Conservation (phyloP, 2,888 invertebrate genomes). For the Tillus elongatus region DNA sequence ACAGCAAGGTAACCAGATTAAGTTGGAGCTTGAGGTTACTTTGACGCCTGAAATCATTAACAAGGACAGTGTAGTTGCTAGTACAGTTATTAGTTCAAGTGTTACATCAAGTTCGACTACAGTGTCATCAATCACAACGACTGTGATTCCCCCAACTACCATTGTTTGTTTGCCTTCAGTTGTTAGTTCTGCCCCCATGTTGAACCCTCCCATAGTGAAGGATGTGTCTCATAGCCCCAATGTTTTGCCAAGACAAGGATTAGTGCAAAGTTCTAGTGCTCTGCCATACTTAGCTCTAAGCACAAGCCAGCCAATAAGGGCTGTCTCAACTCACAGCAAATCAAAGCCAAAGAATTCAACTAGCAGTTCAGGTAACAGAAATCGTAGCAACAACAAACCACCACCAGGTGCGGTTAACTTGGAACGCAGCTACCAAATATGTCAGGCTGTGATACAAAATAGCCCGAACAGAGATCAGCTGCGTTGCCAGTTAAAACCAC, state of each 20-base stretch:
- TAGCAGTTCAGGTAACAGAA: constrained; percentile 33
- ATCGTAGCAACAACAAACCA: constrained; percentile 57
- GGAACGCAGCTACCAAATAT: constrained; percentile 91
- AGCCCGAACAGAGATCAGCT: constrained; percentile 84
- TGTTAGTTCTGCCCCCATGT: constrained; percentile 33
- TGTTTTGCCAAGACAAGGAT: constrained; percentile 21
- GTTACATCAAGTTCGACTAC: constrained; percentile 26
- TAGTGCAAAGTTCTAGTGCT: constrained; percentile 43
- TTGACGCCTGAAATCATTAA: constrained; percentile 53
- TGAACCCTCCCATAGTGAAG: constrained; percentile 29
- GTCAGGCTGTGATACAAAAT: constrained; percentile 86
- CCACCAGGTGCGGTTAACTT: constrained; percentile 87
- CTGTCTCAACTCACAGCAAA: constrained; percentile 41
- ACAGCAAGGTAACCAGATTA: constrained; percentile 45
- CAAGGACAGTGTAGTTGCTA: constrained; percentile 44
- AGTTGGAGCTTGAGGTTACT: constrained; percentile 51
- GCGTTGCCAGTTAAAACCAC: constrained; percentile 75
- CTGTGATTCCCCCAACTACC: constrained; percentile 47
- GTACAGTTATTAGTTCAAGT: constrained; percentile 42
- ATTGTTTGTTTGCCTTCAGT: constrained; percentile 45
- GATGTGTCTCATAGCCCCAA: constrained; percentile 24
- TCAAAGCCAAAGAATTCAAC: constrained; percentile 34
- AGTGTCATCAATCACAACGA: constrained; percentile 20
- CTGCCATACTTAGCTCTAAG: constrained; percentile 45
- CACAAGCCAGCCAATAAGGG: constrained; percentile 45